A percentile compares a stretch with the other conserved stretches of the same genome.
Evolutionary conservation across 2,113 vertebrate genomes (phyloP).

Genomic region (Cavia porcellus): DNA sequence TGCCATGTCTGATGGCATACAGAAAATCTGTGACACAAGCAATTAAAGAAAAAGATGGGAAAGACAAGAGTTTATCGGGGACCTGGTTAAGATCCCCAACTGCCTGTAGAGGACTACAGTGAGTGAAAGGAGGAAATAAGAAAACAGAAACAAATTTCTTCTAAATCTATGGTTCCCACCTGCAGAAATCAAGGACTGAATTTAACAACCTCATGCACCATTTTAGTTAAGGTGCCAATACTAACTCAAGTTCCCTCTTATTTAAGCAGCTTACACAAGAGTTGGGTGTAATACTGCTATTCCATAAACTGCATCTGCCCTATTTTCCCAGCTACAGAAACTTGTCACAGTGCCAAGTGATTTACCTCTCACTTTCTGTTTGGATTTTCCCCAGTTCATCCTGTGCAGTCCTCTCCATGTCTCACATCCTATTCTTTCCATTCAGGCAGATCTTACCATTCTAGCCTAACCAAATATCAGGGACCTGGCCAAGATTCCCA

Average conservation of each 20-base stretch:
- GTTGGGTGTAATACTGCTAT: background rate
- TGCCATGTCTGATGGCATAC: background rate
- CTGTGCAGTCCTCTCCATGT: background rate
- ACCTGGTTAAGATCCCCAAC: background rate
- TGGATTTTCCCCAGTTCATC: background rate
- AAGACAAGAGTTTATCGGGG: background rate
- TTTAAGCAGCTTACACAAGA: background rate
- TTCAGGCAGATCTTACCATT: background rate
- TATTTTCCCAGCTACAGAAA: background rate
- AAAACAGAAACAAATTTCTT: background rate
- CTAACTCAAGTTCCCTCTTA: background rate
- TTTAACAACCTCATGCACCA: background rate
- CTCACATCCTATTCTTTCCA: background rate
- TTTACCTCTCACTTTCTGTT: background rate
- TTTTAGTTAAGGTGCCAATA: background rate
- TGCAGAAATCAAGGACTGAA: background rate
- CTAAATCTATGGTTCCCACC: background rate
- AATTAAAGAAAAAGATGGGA: background rate
- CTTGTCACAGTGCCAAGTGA: background rate
- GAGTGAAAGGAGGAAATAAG: background rate
- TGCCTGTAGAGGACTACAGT: background rate
- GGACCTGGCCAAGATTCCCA: background rate
- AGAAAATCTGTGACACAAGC: background rate
- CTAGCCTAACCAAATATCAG: background rate
- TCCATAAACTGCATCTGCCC: background rate